Conservation (phyloP, 2,797 vertebrate species). For the Scarus forsteni region DNA sequence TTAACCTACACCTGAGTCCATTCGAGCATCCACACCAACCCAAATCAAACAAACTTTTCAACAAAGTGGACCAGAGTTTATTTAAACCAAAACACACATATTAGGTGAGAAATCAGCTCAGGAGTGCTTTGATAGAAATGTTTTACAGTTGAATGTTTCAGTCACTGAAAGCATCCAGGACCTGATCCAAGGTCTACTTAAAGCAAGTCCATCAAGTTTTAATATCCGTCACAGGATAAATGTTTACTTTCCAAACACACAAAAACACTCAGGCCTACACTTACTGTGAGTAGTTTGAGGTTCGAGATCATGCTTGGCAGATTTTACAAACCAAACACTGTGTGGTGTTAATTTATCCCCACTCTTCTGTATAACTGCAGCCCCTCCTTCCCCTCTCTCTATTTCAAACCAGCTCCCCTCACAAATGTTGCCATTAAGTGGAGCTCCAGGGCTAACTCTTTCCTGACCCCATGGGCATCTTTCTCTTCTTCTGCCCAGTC, state of each 20-base stretch:
- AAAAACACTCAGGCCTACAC: not conserved
- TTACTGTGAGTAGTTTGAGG: slow-evolving; percentile 37
- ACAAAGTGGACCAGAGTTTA: too few relatives aligned
- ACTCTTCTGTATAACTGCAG: slow-evolving; percentile 47
- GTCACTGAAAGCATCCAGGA: slow-evolving; percentile 34
- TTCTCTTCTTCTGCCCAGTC: slow-evolving; percentile 33
- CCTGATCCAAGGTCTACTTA: slow-evolving; percentile 39
- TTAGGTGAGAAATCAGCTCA: too few relatives aligned
- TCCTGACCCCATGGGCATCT: slow-evolving; percentile 61
- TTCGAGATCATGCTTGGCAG: slow-evolving; percentile 68
- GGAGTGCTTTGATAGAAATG: slow-evolving; percentile 35
- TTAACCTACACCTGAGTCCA: too few relatives aligned
- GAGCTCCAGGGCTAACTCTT: slow-evolving; percentile 42
- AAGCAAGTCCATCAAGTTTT: slow-evolving; percentile 69
- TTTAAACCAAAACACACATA: too few relatives aligned
- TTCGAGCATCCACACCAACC: too few relatives aligned
- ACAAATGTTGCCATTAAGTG: slow-evolving; percentile 76
- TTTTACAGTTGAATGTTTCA: slow-evolving; percentile 43
- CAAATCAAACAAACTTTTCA: too few relatives aligned
- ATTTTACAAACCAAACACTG: slow-evolving; percentile 77
- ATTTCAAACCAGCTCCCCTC: slow-evolving; percentile 32
- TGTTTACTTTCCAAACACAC: slow-evolving; percentile 80
- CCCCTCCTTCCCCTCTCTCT: slow-evolving; percentile 45
- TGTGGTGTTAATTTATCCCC: slow-evolving; percentile 74
- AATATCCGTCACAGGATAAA: slow-evolving; percentile 67